phyloP scores from a whole-genome alignment of 2,888 invertebrate species.

The Acleris literana region DNA sequence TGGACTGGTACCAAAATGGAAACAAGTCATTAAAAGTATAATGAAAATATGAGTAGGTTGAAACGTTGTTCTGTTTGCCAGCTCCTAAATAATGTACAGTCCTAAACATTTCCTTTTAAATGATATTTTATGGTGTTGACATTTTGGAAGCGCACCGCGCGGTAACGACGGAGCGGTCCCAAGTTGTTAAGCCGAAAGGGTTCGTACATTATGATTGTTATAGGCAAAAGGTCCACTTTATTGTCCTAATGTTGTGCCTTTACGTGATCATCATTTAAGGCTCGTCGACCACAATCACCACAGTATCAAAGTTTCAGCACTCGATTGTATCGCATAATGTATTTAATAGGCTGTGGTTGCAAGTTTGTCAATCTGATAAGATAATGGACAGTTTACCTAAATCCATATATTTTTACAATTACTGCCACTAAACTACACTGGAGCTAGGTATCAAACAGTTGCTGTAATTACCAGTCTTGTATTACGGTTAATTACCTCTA shows the following conservation, averaged over 20 bases:
- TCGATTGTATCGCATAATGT: constrained; percentile 37
- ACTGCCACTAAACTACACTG: too few relatives aligned
- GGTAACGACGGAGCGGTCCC: constrained; percentile 57
- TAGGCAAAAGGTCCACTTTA: constrained; percentile 71
- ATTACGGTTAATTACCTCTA: too few relatives aligned
- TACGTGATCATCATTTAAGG: constrained; percentile 69
- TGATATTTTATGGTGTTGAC: constrained; percentile 62
- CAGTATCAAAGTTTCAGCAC: constrained; percentile 52
- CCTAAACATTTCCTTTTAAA: constrained; percentile 52
- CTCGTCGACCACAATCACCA: constrained; percentile 35
- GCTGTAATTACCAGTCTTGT: too few relatives aligned
- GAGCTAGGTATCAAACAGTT: too few relatives aligned
- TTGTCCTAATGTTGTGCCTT: constrained; percentile 71
- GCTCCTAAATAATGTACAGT: constrained; percentile 41
- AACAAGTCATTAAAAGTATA: constrained; percentile 32
- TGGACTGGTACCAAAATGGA: constrained; percentile 15
- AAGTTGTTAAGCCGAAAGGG: constrained; percentile 70
- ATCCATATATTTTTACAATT: not conserved
- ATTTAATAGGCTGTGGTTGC: constrained; percentile 9
- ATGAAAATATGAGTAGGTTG: constrained; percentile 26
- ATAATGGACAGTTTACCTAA: not conserved
- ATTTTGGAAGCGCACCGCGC: constrained; percentile 52
- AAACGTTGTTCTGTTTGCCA: constrained; percentile 27
- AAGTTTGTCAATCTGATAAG: not conserved
- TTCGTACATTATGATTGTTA: constrained; percentile 74